Evolutionary conservation across 2,888 invertebrate species (phyloP), one percentile per base, ranked within the genome.

Genomic region (Drosophila kuntzei): DNA sequence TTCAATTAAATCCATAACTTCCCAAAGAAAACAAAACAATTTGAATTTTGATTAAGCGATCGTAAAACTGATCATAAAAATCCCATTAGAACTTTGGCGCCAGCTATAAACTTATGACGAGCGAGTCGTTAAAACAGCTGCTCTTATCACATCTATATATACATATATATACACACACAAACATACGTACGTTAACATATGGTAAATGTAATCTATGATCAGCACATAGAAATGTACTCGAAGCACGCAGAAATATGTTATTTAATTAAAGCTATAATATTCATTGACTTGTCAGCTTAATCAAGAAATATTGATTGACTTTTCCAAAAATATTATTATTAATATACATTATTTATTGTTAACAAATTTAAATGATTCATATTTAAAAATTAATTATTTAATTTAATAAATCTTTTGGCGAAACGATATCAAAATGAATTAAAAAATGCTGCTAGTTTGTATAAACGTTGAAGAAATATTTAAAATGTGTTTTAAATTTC

Each of bases 41-140:
- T 62, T 41, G 46, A 27, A 65, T 51, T 43, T 55, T 65, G 54
- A 80, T 77, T 77, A 73, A 76, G 69, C 65, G 76, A 85, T 90
- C 90, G 75, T 90, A 76, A 86, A 88, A 79, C 47, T 62, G 77
- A 68, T 64, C 76, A 72, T 76, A 76, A 88, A 80, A 76, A 69
- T 62, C 58, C 60, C 63, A 76, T 72, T 59, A 74, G 58, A 73
- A 77, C 71, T 87, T 90, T 90, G 89, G 91, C 89, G 91, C 89
- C 89, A 89, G 83, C 75, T 83, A 84, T 90, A 88, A 89, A 89
- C 79, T 68, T 79, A 82, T 81, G 78, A 88, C 65, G 70, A 72
- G 47, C 57, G 47, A 61, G 41, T 71, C 71, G 47, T 79, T 75
- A 67, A 73, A 76, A 71, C 63, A 76, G 77, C 79, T 72, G 75